Evolutionary conservation across 2,888 invertebrate genomes (phyloP), one percentile per base, ranked within the genome.

Genomic region (Brachyptera risi): DNA sequence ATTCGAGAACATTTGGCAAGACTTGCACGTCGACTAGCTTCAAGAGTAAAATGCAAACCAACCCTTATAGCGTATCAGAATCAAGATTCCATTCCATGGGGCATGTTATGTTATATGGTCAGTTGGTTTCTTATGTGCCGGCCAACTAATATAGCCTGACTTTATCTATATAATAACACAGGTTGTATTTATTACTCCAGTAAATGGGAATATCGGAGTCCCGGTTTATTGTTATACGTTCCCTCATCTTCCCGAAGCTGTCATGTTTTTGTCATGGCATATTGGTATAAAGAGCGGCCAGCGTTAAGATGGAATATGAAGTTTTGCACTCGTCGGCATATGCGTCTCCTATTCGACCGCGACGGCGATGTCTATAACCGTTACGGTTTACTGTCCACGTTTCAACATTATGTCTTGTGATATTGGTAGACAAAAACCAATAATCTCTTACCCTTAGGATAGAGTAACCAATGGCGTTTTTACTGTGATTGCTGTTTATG

Each of bases 251-350:
- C 68, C 73, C 72, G 72, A 69, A 69, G 64, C 61, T 71, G 71
- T 72, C 68, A 68, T 75, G 74, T 74, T 74, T 74, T 73, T 73
- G 73, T 73, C 75, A 72, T 72, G 69, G 69, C 9, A 31, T 50
- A 61, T 68, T 21, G 42, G 17, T 21, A 42, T n/a, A n/a, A 31
- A 19, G 27, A 13, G 7, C 27, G 3, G 49, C 26, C 3, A 21
- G 54, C 37, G 54, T 37, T 37, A 54, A 54, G 54, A 54, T 54
- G 35, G 35, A 37, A 44, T n/a, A 21, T 24, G 15, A 26, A 51
- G 50, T 51, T 51, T 51, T 51, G 50, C 50, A 51, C 50, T 51
- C 50, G 50, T 51, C 50, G 31, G 50, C 50, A 49, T 49, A 49
- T 49, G 49, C 26, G 49, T n/a, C 38, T 5, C 3, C 24, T 21